Percentiles rank a stretch among this genome's conserved stretches.
Conservation (phyloP, 1,140 invertebrate species). For the Phortica variegata region DNA sequence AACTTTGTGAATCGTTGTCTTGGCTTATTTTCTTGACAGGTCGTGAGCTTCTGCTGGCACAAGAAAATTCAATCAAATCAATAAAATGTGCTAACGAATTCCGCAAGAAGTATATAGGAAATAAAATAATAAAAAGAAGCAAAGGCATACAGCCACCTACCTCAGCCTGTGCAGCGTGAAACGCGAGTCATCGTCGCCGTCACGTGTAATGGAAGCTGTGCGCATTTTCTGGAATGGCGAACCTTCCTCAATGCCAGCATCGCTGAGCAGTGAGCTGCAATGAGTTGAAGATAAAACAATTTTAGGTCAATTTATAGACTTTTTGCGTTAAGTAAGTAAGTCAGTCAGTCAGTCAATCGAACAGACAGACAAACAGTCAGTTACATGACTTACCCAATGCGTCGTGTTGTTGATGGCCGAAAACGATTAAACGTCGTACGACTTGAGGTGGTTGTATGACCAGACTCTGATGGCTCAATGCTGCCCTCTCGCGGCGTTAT, state of each 20-base stretch:
- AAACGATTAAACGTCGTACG: slow-evolving; percentile 46
- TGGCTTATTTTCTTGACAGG: slow-evolving; percentile 66
- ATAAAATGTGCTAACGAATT: slow-evolving; percentile 13
- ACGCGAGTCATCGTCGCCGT: slow-evolving; percentile 58
- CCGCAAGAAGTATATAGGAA: no score
- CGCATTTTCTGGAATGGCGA: slow-evolving; percentile 62
- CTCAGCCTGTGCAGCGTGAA: slow-evolving; percentile 73
- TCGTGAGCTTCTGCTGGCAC: slow-evolving; percentile 65
- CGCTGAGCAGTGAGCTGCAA: slow-evolving; percentile 66
- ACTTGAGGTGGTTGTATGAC: slow-evolving; percentile 58
- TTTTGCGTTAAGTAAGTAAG: no score
- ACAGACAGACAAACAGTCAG: background rate
- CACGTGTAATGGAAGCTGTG: slow-evolving; percentile 59
- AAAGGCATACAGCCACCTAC: slow-evolving; percentile 54
- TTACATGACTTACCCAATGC: slow-evolving; percentile 45
- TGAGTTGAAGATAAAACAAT: no score
- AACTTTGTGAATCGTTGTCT: slow-evolving; percentile 80
- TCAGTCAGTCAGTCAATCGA: no score
- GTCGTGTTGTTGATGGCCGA: slow-evolving; percentile 39
- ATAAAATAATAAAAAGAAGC: no score
- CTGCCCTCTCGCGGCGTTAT: slow-evolving; percentile 77
- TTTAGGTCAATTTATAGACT: no score
- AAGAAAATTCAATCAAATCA: slow-evolving; percentile 13
- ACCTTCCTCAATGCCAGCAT: slow-evolving; percentile 73
- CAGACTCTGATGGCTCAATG: slow-evolving; percentile 69